Evolutionary conservation across 1,140 invertebrate genomes (phyloP).

Genomic region (Zaprionus tsacasi): DNA sequence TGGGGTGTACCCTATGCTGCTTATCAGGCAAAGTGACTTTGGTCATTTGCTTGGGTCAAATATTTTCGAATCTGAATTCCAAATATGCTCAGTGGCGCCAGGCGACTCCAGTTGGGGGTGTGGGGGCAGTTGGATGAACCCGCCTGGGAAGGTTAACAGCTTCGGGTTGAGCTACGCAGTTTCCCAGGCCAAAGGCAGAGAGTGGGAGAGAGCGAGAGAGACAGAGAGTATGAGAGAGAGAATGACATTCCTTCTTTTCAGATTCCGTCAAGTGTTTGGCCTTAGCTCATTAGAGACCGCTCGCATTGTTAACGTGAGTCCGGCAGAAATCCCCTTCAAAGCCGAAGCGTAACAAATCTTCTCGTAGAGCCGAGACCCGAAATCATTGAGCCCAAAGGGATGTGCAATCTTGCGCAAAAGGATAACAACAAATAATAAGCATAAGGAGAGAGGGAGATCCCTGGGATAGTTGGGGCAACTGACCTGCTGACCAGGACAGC

Average conservation of each 20-base stretch:
- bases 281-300: constrained; percentile 38
- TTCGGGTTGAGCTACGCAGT: constrained; percentile 10
- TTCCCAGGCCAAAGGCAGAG: neutral
- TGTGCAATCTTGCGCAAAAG: constrained; percentile 81
- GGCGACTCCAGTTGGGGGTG: constrained; percentile 5
- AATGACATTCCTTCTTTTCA: neutral
- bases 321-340: constrained; percentile 31
- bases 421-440: constrained; percentile 69
- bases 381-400: constrained; percentile 61
- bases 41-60: constrained; percentile 58
- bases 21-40: constrained; percentile 53
- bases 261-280: constrained; percentile 25
- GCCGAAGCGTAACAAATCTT: constrained; percentile 41
- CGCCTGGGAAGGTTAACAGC: constrained; percentile 29
- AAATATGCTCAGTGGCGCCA: constrained; percentile 61
- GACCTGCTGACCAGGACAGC: constrained; percentile 59
- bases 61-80: constrained; percentile 43
- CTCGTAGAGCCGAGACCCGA: constrained; percentile 46
- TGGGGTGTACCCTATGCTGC: constrained; percentile 13
- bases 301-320: constrained; percentile 19
- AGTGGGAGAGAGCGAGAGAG: neutral
- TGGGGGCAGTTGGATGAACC: constrained; percentile 9
- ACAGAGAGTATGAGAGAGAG: neutral
- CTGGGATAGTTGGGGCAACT: neutral
- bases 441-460: constrained; percentile 27